Evolutionary conservation across 2,113 vertebrate genomes (phyloP).

Genomic region (Camelus bactrianus): DNA sequence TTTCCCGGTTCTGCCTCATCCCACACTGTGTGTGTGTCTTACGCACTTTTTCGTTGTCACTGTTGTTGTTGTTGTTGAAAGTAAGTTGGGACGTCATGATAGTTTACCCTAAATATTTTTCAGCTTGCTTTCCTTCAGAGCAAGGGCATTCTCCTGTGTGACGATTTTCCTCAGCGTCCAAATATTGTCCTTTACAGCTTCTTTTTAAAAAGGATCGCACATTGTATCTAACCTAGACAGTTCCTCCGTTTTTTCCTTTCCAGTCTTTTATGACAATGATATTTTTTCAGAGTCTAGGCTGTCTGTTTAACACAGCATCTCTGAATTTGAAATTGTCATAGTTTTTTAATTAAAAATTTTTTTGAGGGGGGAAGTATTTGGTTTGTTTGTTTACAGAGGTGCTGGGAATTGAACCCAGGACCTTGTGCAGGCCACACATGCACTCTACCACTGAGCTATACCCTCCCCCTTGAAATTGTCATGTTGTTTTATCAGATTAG

Average conservation of each 20-base stretch:
- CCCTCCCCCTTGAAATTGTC: neutral
- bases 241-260: neutral
- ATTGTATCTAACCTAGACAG: neutral
- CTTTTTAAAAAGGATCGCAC: neutral
- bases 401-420: too few species aligned
- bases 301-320: neutral
- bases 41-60: neutral
- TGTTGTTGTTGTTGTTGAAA: constrained; percentile 19
- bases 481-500: neutral
- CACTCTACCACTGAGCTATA: too few species aligned
- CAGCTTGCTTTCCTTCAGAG: neutral
- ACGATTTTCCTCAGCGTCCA: neutral
- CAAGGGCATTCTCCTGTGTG: neutral
- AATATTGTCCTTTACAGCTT: neutral
- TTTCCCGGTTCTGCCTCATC: neutral
- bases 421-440: too few species aligned
- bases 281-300: neutral
- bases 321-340: neutral
- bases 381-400: too few species aligned
- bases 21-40: neutral
- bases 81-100: neutral
- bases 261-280: neutral
- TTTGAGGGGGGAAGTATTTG: too few species aligned
- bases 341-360: too few species aligned
- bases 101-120: constrained; percentile 4